A percentile compares a stretch with the other conserved stretches of the same genome.
Conservation (phyloP, 2,113 vertebrate genomes). For the Nestor notabilis region DNA sequence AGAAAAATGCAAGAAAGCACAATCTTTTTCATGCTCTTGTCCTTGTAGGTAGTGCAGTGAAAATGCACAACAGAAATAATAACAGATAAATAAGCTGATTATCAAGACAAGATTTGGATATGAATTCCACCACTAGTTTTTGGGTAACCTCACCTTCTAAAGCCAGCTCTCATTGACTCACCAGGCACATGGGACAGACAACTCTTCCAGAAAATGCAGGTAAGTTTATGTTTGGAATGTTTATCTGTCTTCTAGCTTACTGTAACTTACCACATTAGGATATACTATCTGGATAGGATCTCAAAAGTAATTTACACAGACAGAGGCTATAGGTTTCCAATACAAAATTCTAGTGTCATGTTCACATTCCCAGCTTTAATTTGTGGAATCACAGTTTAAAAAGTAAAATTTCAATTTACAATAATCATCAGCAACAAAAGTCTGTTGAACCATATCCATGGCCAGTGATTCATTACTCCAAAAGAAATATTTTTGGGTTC, state of each 20-base stretch:
- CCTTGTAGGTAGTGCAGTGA: not conserved
- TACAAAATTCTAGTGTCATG: not conserved
- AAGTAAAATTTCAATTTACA: not conserved
- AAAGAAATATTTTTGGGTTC: not conserved
- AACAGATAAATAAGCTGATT: not conserved
- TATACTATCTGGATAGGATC: not conserved
- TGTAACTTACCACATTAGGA: not conserved
- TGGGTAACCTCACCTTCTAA: not conserved
- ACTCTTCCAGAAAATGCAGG: not conserved
- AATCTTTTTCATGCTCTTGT: not conserved
- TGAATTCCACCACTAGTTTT: not conserved
- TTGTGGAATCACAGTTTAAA: not conserved
- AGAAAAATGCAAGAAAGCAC: not conserved
- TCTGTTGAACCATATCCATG: not conserved
- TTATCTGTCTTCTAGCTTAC: not conserved
- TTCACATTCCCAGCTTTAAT: not conserved
- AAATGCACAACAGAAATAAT: not conserved
- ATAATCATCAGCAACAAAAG: not conserved
- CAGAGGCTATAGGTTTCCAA: not conserved
- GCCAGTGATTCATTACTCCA: not conserved
- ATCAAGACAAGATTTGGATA: not conserved
- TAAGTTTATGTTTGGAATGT: not conserved
- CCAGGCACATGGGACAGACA: not conserved
- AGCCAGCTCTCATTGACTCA: not conserved
- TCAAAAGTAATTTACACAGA: not conserved